Conservation (phyloP, 2,797 vertebrate genomes). For the Artibeus jamaicensis region DNA sequence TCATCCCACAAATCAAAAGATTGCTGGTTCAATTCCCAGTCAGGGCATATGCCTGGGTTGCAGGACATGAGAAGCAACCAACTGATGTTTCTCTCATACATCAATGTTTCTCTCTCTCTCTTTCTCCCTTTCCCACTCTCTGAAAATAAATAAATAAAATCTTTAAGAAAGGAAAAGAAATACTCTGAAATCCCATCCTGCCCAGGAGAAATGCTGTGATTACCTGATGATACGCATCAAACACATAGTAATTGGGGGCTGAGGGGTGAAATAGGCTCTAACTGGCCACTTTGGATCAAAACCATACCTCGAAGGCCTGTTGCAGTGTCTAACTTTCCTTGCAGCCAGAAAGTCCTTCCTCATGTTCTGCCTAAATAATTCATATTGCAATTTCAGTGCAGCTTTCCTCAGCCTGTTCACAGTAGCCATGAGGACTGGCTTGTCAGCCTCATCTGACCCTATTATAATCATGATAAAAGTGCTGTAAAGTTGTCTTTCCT, state of each 20-base stretch:
- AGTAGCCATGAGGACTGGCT: neutral
- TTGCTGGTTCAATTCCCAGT: no score
- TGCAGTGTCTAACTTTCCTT: neutral
- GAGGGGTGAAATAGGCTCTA: neutral
- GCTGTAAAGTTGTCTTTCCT: neutral
- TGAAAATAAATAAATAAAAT: no score
- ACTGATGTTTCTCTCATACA: no score
- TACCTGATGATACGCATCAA: neutral
- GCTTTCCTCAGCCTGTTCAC: neutral
- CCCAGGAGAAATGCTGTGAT: neutral
- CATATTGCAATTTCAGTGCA: constrained; percentile 47
- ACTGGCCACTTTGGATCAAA: neutral
- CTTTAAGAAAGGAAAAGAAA: no score
- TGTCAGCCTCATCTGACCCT: neutral
- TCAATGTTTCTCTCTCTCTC: no score
- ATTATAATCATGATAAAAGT: neutral
- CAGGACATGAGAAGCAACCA: no score
- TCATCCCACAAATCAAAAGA: no score
- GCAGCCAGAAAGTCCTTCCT: constrained; percentile 9
- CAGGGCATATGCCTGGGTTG: no score
- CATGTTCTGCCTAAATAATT: constrained; percentile 54
- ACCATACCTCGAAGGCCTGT: neutral
- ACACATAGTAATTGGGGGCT: neutral
- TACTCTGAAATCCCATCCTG: neutral
- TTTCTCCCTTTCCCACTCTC: no score